Evolutionary conservation across 2,888 invertebrate genomes (phyloP), one percentile per base, ranked within the genome.

Genomic region (Seira musarum): DNA sequence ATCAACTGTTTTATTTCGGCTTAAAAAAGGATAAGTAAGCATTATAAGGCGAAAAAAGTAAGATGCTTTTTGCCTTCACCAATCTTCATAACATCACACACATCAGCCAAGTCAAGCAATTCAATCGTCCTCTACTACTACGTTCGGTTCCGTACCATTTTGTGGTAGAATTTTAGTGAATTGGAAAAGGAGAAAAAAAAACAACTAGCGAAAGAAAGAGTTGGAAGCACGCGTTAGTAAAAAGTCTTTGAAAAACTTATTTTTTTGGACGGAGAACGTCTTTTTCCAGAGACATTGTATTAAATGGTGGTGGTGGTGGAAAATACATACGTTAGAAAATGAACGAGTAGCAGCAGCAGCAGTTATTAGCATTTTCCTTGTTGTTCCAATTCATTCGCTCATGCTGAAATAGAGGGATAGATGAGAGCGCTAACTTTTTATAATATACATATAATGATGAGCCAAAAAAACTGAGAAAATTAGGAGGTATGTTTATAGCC

Each of bases 281-380:
- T 49, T 49, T 22, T 60, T 60, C 60, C 60, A 60, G 60, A 60
- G 60, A 60, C 60, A 60, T 60, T 60, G 19, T 60, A 49, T 21
- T 60, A 60, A 60, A 30, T 30, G 30, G 8, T 30, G 2, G 30
- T 30, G 30, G 30, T 30, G 3, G 8, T 8, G 8, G 30, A 30
- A 30, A 5, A 30, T 30, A 30, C 2, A 8, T 30, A 30, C 21
- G 60, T 19, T 21, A 5, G 60, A 21, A 60, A 5, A 30, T 60
- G 21, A 21, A 21, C 60, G 21, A 19, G 30, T 30, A 60, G 60
- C 60, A 19, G 30, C 8, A 30, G 30, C 8, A 79, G 79, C 30
- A 72, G 72, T 79, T 72, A 73, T 79, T 79, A 79, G 67, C 75
- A 75, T 75, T 67, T 75, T 61, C 72, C 72, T 79, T 72, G 68